These are phyloP conservation scores for Andrena cerasifolii DNA, from an alignment of 1,140 invertebrate genomes.

Conservation along the genomic window DNA sequence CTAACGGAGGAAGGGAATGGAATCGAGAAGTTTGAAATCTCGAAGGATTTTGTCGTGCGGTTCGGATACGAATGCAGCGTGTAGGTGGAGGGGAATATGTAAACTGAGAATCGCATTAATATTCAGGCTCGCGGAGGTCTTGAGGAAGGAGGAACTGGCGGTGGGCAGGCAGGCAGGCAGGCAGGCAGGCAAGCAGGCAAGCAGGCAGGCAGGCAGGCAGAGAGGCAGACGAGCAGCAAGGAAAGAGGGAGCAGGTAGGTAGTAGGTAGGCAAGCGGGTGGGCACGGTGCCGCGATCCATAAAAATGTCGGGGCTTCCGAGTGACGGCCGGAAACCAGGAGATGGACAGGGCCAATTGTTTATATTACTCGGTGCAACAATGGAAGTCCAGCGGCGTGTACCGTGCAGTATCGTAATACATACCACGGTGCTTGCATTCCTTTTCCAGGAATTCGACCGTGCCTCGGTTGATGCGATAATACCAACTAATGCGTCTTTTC, in stretches of 20 bases:
- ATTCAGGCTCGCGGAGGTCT: slow-evolving; percentile 59
- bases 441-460: slow-evolving; percentile 79
- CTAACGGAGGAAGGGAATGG: slow-evolving; percentile 24
- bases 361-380: slow-evolving; percentile 81
- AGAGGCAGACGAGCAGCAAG: neutral
- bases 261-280: slow-evolving; percentile 25
- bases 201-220: neutral
- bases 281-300: slow-evolving; percentile 77
- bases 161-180: slow-evolving; percentile 27
- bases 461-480: slow-evolving; percentile 77
- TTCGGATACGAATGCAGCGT: slow-evolving; percentile 36
- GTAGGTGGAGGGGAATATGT: slow-evolving; percentile 55
- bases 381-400: slow-evolving; percentile 67
- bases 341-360: slow-evolving; percentile 83
- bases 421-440: slow-evolving; percentile 74
- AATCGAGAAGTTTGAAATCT: slow-evolving; percentile 42
- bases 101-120: slow-evolving; percentile 62
- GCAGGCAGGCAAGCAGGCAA: slow-evolving; percentile 1
- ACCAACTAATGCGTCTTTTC: slow-evolving; percentile 72
- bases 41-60: slow-evolving; percentile 52
- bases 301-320: slow-evolving; percentile 81
- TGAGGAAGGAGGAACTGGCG: slow-evolving; percentile 47
- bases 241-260: slow-evolving; percentile 4
- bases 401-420: slow-evolving; percentile 60
- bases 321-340: slow-evolving; percentile 80